A percentile compares a stretch with the other conserved stretches of the same genome.
Evolutionary conservation across 53 echinoderm and acorn worm species (phyloP).

Genomic region (Echinarachnius parma): DNA sequence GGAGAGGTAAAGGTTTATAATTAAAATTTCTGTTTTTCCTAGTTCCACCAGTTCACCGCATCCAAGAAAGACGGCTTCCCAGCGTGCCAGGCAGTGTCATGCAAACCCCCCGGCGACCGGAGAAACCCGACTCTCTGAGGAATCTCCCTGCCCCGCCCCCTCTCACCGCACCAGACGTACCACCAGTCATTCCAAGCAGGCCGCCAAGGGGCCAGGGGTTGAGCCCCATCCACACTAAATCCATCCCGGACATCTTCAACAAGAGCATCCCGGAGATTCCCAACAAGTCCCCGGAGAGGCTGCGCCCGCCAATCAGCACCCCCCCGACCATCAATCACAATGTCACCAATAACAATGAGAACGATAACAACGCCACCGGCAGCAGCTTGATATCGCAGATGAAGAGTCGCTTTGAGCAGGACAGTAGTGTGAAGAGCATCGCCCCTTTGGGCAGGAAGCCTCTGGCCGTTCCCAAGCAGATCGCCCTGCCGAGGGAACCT

Average conservation of each 20-base stretch:
- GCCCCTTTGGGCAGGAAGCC: no score
- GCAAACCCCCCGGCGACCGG: conserved; percentile 20
- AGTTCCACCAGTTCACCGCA: no score
- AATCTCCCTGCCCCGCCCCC: neutral
- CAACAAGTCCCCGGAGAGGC: no score
- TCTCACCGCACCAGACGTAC: neutral
- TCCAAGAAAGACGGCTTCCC: conserved; percentile 32
- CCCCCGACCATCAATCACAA: neutral
- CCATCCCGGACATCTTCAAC: neutral
- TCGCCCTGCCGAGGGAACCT: no score
- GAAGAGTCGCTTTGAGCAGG: no score
- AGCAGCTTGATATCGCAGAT: no score
- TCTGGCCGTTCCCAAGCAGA: no score
- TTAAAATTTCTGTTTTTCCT: no score
- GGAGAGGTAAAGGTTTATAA: no score
- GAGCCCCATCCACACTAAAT: neutral
- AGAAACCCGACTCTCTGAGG: neutral
- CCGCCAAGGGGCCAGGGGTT: neutral
- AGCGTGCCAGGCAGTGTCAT: neutral
- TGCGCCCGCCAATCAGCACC: neutral
- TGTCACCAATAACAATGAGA: conserved; percentile 20
- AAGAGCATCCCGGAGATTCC: conserved; percentile 19
- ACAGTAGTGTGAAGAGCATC: no score
- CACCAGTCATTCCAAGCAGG: conserved; percentile 11
- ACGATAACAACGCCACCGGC: conserved; percentile 10